phyloP scores from a whole-genome alignment of 1,140 invertebrate genomes.

The Eciton burchellii region DNA sequence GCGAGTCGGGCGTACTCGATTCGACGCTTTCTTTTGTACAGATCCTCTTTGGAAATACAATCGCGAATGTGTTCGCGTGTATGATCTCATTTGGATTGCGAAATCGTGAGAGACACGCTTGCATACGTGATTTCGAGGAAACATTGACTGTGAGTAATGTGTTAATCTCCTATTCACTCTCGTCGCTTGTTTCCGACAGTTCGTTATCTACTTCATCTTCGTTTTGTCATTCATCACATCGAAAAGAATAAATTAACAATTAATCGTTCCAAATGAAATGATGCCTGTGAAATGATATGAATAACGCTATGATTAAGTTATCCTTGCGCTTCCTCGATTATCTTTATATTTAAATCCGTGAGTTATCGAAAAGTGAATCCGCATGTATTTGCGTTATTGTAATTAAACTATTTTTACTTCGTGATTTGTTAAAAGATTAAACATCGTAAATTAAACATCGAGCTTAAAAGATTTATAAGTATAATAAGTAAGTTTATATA shows the following conservation, averaged over 20 bases:
- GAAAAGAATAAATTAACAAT: not conserved
- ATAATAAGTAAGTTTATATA: not conserved
- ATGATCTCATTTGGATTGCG: not conserved
- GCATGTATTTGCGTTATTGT: too few relatives aligned
- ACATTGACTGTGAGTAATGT: constrained; percentile 6
- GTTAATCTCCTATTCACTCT: not conserved
- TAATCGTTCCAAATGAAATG: constrained; percentile 1
- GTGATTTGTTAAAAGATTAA: not conserved
- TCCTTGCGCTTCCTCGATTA: too few relatives aligned
- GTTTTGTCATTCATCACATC: not conserved
- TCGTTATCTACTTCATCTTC: not conserved
- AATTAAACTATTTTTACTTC: not conserved
- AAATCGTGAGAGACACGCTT: not conserved
- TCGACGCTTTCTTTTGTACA: not conserved
- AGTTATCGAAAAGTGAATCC: too few relatives aligned
- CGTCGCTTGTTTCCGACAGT: not conserved
- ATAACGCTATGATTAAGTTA: not conserved
- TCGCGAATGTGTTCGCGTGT: not conserved
- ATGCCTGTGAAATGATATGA: not conserved
- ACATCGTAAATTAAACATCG: not conserved
- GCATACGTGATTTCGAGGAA: not conserved
- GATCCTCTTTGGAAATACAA: not conserved
- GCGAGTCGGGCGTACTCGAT: not conserved
- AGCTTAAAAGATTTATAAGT: not conserved
- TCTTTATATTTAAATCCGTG: too few relatives aligned